Evolutionary conservation across 2,113 vertebrate species (phyloP), one percentile per base, ranked within the genome.

Genomic region (Siphamia tubifer): DNA sequence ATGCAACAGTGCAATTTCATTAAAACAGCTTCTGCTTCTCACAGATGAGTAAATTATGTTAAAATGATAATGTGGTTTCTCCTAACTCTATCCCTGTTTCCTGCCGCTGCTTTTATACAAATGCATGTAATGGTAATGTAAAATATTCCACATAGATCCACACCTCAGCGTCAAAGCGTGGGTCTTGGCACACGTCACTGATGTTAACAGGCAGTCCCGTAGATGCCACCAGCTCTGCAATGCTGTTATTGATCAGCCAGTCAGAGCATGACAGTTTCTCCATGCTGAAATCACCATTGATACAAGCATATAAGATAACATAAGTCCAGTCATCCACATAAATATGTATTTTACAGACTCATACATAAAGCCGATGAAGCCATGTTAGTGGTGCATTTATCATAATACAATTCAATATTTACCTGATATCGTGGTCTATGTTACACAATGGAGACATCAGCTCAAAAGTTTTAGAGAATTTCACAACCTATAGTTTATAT

Each of bases 161-260:
- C 57, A 94, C 93, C 90, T 94, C 92, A 25, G 92, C 75, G 66
- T 94, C 93, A 66, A 94, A 94, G 53, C 93, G 92, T n/a, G 93
- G 93, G 74, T 94, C 93, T 69, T 94, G 93, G 87, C 90, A 94
- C 31, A 92, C 92, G 15, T 94, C 93, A 2, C 92, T 94, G 84
- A 94, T 94, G 84, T 94, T 94, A 48, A 94, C 93, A 11, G 93
- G 92, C 25, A 94, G 88, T 15, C 92, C 93, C 17, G 93, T 94
- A 44, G 93, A 94, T 15, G 93, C 93, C 65, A 94, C 93, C 64
- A 94, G 76, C 83, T 94, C 93, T 75, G 92, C 92, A 58, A 94
- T 94, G 70, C 92, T 94, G 85, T 93, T 94, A 90, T 94, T 94
- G 79, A 94, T 93, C 63, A 94, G 74, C 93, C 93, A 94, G 72